Evolutionary conservation across 1,140 invertebrate genomes (phyloP), one percentile per base, ranked within the genome.

Genomic region (Periplaneta americana): DNA sequence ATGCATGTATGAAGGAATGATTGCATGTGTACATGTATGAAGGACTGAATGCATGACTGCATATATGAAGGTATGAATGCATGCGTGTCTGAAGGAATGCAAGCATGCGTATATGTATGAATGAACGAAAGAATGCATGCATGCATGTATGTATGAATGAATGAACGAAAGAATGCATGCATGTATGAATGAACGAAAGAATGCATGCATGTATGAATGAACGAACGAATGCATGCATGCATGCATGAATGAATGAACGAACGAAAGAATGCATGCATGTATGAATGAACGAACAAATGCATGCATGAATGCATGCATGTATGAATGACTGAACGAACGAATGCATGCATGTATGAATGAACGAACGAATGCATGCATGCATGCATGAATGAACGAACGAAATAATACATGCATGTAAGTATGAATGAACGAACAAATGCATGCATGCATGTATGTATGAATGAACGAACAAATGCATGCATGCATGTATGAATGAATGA

Each of bases 241-340:
- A 78, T 36, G 77, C 31, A 78, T 78, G 35, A 10, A 78, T 78
- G 77, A 34, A 78, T 78, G 77, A 9, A 78, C 31, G 77, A 9
- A 78, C 32, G 35, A 10, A 36, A 11, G 35, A 8, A 31, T 78
- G 77, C 13, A 78, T 36, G 77, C 31, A 37, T 37, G 36, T 37
- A 37, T 9, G 15, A 9, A 37, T 37, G 36, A 8, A 37, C 15
- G 36, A 9, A 37, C 15, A 15, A 9, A 37, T 37, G 36, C 15
- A 78, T 9, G 77, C n/a, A 78, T 8, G 35, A 9, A 78, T 34
- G 77, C 31, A 78, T 78, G 35, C 31, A 78, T 78, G 77, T 36
- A 78, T n/a, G 35, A 10, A 36, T 78, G 35, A 9, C 37, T 34
- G 35, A 9, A 11, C 32, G 77, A 10, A 75, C 22, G 74, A 10